Evolutionary conservation across 2,888 invertebrate species (phyloP).

Genomic region (Amblyjoppa proteus): DNA sequence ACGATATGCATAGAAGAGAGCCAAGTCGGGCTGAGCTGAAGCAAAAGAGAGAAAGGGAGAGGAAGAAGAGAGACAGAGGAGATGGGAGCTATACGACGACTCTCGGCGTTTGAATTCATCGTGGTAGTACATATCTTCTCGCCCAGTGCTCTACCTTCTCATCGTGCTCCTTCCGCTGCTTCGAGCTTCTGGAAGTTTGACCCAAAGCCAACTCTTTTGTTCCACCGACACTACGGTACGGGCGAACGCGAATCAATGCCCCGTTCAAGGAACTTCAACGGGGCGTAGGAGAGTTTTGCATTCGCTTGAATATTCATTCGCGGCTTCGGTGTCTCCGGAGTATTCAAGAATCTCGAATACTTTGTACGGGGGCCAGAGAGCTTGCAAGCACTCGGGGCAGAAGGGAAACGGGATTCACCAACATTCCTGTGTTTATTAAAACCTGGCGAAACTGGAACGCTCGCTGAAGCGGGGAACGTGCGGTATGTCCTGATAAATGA

Average conservation of each 20-base stretch:
- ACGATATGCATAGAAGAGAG: slow-evolving; percentile 50
- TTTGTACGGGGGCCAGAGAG: slow-evolving; percentile 67
- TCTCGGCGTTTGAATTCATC: slow-evolving; percentile 65
- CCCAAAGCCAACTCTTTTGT: slow-evolving; percentile 78
- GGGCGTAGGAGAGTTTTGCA: slow-evolving; percentile 74
- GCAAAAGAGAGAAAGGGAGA: slow-evolving; percentile 27
- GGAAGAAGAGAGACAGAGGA: slow-evolving; percentile 13
- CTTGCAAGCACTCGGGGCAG: slow-evolving; percentile 33
- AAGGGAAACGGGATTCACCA: slow-evolving; percentile 51
- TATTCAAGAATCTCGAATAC: slow-evolving; percentile 79
- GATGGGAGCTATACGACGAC: slow-evolving; percentile 45
- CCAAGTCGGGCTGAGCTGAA: slow-evolving; percentile 21
- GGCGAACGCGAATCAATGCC: slow-evolving; percentile 76
- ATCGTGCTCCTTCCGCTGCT: slow-evolving; percentile 57
- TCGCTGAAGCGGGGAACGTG: not conserved
- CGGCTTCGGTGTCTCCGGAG: slow-evolving; percentile 71
- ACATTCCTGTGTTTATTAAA: slow-evolving; percentile 71
- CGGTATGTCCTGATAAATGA: slow-evolving; percentile 34
- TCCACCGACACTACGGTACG: slow-evolving; percentile 57
- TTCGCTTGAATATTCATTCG: slow-evolving; percentile 79
- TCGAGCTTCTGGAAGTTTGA: slow-evolving; percentile 70
- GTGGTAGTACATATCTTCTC: slow-evolving; percentile 54
- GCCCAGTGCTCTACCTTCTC: slow-evolving; percentile 60
- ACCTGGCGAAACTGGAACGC: slow-evolving; percentile 42
- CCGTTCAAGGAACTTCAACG: slow-evolving; percentile 71